These are phyloP conservation scores for Etheostoma nigrum DNA, from an alignment of 2,797 vertebrate species.

Conservation along the genomic window DNA sequence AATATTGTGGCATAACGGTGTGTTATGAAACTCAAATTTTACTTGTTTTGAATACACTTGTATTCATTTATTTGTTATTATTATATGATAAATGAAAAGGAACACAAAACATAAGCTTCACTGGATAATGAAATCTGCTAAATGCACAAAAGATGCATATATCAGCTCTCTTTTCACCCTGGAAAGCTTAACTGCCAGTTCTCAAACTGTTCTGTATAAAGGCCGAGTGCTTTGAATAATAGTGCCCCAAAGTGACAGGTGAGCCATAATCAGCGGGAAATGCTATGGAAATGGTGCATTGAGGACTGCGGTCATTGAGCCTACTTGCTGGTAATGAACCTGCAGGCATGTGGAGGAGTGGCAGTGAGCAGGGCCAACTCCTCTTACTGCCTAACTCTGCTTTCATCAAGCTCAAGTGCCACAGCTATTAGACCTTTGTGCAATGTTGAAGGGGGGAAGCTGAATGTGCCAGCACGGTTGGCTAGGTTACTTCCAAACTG, in stretches of 20 bases:
- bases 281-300: slow-evolving; percentile 62
- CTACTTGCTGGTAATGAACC: slow-evolving; percentile 60
- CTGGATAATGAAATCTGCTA: slow-evolving; percentile 34
- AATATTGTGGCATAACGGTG: neutral
- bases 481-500: slow-evolving; percentile 67
- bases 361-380: slow-evolving; percentile 65
- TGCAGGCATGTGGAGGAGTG: slow-evolving; percentile 74
- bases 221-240: slow-evolving; percentile 36
- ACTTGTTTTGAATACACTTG: slow-evolving; percentile 2
- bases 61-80: neutral
- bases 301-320: slow-evolving; percentile 49
- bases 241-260: slow-evolving; percentile 57
- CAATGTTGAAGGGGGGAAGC: slow-evolving; percentile 55
- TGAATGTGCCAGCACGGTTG: slow-evolving; percentile 66
- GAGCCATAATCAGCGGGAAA: slow-evolving; percentile 63
- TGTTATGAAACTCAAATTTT: slow-evolving; percentile 4
- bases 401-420: slow-evolving; percentile 77
- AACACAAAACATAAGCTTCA: slow-evolving; percentile 12
- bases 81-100: slow-evolving; percentile 25
- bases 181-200: slow-evolving; percentile 37
- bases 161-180: slow-evolving; percentile 14
- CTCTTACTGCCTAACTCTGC: slow-evolving; percentile 69
- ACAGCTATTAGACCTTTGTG: slow-evolving; percentile 75
- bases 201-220: slow-evolving; percentile 40
- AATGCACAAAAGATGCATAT: slow-evolving; percentile 16